These are phyloP conservation scores for Probosciger aterrimus DNA, from an alignment of 2,113 vertebrate genomes.

Conservation along the genomic window DNA sequence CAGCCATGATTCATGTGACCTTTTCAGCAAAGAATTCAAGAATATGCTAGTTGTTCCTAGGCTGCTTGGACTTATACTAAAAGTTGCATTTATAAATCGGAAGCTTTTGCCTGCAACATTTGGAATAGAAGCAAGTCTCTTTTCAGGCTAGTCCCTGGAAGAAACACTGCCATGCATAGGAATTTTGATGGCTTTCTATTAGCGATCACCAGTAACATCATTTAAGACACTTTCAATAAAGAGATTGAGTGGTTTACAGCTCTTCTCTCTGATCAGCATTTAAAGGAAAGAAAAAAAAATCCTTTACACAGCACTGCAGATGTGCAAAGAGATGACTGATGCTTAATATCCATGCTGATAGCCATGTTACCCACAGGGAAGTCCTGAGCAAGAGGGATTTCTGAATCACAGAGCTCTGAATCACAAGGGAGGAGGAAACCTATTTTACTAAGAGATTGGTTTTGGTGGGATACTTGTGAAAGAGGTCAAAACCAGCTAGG, in stretches of 20 bases:
- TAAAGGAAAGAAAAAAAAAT: background rate
- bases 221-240: background rate
- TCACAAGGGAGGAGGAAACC: background rate
- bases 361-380: background rate
- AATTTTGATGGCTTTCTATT: background rate
- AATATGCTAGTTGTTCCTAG: background rate
- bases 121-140: background rate
- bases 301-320: background rate
- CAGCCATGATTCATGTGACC: background rate
- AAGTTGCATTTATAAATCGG: background rate
- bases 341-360: background rate
- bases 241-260: background rate
- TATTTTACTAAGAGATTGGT: background rate
- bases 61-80: background rate
- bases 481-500: background rate
- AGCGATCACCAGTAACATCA: background rate
- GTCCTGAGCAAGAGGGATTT: background rate
- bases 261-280: background rate
- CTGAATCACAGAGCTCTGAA: background rate
- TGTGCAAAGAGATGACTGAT: background rate
- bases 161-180: background rate
- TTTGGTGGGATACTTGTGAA: background rate
- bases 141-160: background rate
- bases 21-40: background rate
- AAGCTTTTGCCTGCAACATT: background rate